These are phyloP conservation scores for Pandemis corylana DNA, from an alignment of 2,888 invertebrate species.

Conservation along the genomic window DNA sequence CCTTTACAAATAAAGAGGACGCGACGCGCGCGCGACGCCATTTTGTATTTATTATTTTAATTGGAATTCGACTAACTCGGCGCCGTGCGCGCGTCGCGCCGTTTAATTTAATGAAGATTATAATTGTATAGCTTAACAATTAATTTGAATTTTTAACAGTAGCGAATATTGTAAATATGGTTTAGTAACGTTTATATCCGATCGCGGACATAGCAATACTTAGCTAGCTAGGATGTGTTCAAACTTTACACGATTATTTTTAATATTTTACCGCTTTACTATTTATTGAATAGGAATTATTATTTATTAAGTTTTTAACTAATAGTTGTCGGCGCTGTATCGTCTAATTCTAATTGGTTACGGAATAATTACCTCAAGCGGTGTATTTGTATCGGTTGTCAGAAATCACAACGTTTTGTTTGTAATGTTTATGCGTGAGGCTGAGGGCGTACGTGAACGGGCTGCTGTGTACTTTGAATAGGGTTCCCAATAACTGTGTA, in stretches of 20 bases:
- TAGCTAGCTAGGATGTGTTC: slow-evolving; percentile 82
- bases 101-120: slow-evolving; percentile 57
- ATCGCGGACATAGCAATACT: slow-evolving; percentile 74
- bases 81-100: slow-evolving; percentile 34
- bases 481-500: slow-evolving; percentile 45
- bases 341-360: slow-evolving; percentile 51
- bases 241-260: slow-evolving; percentile 73
- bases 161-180: slow-evolving; percentile 74
- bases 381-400: slow-evolving; percentile 59
- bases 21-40: slow-evolving; percentile 39
- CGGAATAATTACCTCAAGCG: slow-evolving; percentile 65
- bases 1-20: slow-evolving; percentile 59
- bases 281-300: slow-evolving; percentile 78
- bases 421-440: slow-evolving; percentile 37
- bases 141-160: slow-evolving; percentile 62
- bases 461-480: slow-evolving; percentile 46
- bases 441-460: slow-evolving; percentile 38
- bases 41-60: slow-evolving; percentile 39
- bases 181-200: slow-evolving; percentile 76
- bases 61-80: slow-evolving; percentile 11
- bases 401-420: slow-evolving; percentile 58
- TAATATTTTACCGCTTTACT: slow-evolving; percentile 65
- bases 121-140: slow-evolving; percentile 66
- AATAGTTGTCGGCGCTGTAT: slow-evolving; percentile 55
- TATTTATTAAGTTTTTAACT: slow-evolving; percentile 73